Evolutionary conservation across 2,113 vertebrate genomes (phyloP).

Genomic region (Bostrychus sinensis): DNA sequence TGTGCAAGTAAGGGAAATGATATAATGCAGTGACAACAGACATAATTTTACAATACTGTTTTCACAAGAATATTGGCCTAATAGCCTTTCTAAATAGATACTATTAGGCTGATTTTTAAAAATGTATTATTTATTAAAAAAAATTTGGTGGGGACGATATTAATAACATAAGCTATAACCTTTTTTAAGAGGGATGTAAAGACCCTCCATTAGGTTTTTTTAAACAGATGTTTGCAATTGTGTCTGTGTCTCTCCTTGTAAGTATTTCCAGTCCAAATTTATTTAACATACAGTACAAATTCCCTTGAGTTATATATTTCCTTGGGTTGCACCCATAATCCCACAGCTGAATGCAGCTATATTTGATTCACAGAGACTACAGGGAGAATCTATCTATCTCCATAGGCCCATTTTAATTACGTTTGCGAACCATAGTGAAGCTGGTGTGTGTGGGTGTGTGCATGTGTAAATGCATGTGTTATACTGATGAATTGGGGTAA

Average conservation of each 20-base stretch:
- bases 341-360: slow-evolving; percentile 4
- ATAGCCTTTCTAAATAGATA: too few relatives aligned
- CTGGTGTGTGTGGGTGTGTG: slow-evolving; percentile 5
- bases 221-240: too few relatives aligned
- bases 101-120: too few relatives aligned
- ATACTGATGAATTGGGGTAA: slow-evolving; percentile 65
- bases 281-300: background rate
- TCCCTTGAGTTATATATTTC: slow-evolving; percentile 8
- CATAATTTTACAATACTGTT: too few relatives aligned
- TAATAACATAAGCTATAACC: too few relatives aligned
- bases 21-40: too few relatives aligned
- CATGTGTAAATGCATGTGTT: slow-evolving; percentile 33
- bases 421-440: background rate
- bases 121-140: too few relatives aligned
- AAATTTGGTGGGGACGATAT: too few relatives aligned
- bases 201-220: too few relatives aligned
- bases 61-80: too few relatives aligned
- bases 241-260: background rate
- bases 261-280: background rate
- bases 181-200: too few relatives aligned
- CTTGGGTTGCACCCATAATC: background rate
- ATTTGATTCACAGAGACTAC: slow-evolving; percentile 1
- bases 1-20: too few relatives aligned
- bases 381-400: slow-evolving; percentile 13
- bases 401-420: slow-evolving; percentile 11